These are phyloP conservation scores for Lottia gigantea DNA, from an alignment of 2,888 invertebrate genomes.

Conservation along the genomic window DNA sequence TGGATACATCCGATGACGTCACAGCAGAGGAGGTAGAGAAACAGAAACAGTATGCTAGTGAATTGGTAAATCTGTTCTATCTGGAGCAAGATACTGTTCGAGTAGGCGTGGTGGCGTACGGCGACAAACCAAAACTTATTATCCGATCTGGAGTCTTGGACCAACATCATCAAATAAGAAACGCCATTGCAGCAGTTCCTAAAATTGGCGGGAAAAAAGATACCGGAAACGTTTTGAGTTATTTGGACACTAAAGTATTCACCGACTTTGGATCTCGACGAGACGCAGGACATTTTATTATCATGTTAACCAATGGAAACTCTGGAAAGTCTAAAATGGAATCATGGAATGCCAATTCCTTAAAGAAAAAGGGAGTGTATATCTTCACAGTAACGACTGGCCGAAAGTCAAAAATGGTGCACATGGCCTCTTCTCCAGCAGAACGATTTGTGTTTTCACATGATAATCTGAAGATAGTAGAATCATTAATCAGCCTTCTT, in stretches of 20 bases:
- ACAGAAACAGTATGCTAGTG: constrained; percentile 24
- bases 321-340: constrained; percentile 17
- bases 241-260: constrained; percentile 20
- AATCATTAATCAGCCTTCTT: constrained; percentile 51
- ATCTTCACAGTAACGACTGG: constrained; percentile 60
- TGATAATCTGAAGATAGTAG: constrained; percentile 49
- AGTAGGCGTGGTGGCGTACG: constrained; percentile 28
- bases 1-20: constrained; percentile 30
- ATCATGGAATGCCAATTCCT: constrained; percentile 13
- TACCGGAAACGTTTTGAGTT: constrained; percentile 20
- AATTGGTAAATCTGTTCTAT: constrained; percentile 26
- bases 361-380: constrained; percentile 47
- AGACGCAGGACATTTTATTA: constrained; percentile 25
- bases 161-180: neutral
- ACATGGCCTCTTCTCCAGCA: constrained; percentile 45
- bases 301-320: constrained; percentile 26
- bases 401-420: constrained; percentile 31
- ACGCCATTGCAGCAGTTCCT: constrained; percentile 16
- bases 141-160: constrained; percentile 16
- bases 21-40: constrained; percentile 18
- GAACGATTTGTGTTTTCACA: constrained; percentile 54
- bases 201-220: constrained; percentile 21
- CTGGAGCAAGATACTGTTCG: constrained; percentile 16
- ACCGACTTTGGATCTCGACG: constrained; percentile 13
- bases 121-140: constrained; percentile 12